Percentiles rank a stretch among this genome's conserved stretches.
phyloP scores from a whole-genome alignment of 2,113 vertebrate species.

The Connochaetes taurinus region DNA sequence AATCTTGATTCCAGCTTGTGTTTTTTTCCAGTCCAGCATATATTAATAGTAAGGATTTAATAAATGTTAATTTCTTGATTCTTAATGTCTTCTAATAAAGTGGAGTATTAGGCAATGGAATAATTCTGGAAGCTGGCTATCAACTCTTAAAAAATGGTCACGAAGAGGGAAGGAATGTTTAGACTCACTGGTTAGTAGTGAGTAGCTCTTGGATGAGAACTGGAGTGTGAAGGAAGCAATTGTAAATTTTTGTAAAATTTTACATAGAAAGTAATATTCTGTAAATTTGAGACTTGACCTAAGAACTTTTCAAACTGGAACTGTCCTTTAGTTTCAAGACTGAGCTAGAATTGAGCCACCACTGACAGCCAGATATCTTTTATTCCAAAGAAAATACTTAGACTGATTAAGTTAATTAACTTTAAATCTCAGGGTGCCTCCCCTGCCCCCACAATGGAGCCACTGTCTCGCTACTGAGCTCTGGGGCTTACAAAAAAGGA shows the following conservation, averaged over 20 bases:
- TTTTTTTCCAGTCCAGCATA: no score
- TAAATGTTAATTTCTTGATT: neutral
- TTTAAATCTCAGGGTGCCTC: neutral
- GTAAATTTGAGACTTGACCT: neutral
- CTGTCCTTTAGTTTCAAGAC: neutral
- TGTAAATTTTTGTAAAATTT: neutral
- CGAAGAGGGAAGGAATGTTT: neutral
- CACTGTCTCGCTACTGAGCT: neutral
- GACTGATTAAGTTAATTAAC: conserved; percentile 7
- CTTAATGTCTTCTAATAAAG: neutral
- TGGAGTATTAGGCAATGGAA: neutral
- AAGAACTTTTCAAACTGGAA: neutral
- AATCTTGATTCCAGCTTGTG: no score
- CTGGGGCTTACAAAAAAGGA: neutral
- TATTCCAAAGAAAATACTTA: conserved; percentile 3
- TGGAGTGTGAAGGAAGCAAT: neutral
- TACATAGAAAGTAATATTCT: neutral
- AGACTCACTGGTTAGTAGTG: neutral
- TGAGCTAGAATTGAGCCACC: neutral
- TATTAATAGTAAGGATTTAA: neutral
- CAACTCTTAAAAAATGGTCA: neutral
- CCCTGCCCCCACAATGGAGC: accelerated
- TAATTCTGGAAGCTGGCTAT: neutral
- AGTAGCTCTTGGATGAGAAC: neutral
- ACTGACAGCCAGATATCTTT: neutral